These are phyloP conservation scores for Anoplolepis gracilipes DNA, from an alignment of 1,140 invertebrate genomes.

Conservation along the genomic window DNA sequence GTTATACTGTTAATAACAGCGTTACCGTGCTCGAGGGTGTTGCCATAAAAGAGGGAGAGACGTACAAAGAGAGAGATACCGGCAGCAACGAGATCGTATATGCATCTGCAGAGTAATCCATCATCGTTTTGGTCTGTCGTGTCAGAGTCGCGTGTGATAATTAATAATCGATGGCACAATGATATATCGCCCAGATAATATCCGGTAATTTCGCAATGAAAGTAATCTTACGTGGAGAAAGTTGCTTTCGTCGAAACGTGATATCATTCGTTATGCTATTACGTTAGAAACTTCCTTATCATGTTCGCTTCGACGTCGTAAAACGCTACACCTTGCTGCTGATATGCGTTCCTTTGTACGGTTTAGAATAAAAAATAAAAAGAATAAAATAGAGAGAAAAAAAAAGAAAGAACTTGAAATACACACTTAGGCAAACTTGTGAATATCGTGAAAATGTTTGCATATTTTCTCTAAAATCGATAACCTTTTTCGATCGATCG, in stretches of 20 bases:
- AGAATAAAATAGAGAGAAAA: not conserved
- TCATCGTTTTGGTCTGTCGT: conserved; percentile 37
- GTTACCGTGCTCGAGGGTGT: conserved; percentile 70
- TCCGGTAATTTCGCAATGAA: conserved; percentile 17
- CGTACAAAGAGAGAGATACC: conserved; percentile 55
- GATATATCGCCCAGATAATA: conserved; percentile 17
- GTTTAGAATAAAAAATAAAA: not conserved
- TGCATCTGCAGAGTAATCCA: conserved; percentile 38
- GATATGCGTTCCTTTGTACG: conserved; percentile 1
- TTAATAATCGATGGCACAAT: conserved; percentile 44
- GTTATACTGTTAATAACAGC: conserved; percentile 56
- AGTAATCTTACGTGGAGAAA: not conserved
- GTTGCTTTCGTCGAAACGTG: conserved; percentile 1
- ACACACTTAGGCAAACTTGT: not conserved
- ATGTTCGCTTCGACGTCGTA: conserved; percentile 15
- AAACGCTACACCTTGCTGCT: conserved; percentile 34
- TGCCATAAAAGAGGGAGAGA: conserved; percentile 38
- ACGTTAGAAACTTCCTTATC: conserved; percentile 30
- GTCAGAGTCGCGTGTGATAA: conserved; percentile 25
- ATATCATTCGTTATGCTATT: conserved; percentile 1
- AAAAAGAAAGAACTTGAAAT: not conserved
- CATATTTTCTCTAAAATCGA: not conserved
- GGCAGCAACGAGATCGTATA: conserved; percentile 35
- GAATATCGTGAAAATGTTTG: not conserved
- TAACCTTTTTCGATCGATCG: not conserved